Percentiles rank a stretch among this genome's conserved stretches.
phyloP scores from a whole-genome alignment of 2,113 vertebrate genomes.

The Saimiri boliviensis region DNA sequence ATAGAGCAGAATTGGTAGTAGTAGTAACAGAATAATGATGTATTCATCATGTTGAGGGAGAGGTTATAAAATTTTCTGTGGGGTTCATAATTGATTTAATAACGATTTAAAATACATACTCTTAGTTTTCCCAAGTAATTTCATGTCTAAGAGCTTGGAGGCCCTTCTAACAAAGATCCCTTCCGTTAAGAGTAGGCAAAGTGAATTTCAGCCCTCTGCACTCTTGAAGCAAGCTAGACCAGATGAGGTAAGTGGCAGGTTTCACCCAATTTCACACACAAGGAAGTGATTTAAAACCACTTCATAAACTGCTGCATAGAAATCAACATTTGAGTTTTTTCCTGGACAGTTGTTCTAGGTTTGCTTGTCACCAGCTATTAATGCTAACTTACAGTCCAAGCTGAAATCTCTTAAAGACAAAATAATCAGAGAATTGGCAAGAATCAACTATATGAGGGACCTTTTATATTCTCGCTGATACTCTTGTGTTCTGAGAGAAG shows the following conservation, averaged over 20 bases:
- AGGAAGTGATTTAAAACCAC: not conserved
- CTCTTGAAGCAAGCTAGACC: not conserved
- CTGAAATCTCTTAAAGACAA: conserved; percentile 25
- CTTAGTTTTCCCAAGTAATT: not conserved
- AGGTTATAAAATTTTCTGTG: not conserved
- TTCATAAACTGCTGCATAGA: not conserved
- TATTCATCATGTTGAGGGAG: not conserved
- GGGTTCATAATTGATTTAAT: not conserved
- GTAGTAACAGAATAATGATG: not conserved
- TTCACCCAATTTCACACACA: not conserved
- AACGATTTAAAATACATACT: not conserved
- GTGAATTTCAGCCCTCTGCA: not conserved
- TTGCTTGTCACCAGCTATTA: conserved; percentile 20
- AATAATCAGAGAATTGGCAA: not conserved
- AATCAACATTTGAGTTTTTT: conserved; percentile 19
- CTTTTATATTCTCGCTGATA: not conserved
- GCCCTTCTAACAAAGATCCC: not conserved
- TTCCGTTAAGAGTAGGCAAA: not conserved
- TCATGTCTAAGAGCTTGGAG: not conserved
- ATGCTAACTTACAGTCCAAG: not conserved
- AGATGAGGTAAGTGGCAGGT: not conserved
- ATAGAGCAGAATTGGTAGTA: not conserved
- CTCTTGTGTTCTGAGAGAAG: not conserved
- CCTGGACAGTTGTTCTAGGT: not conserved
- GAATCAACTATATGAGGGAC: not conserved